Evolutionary conservation across 2,888 invertebrate species (phyloP).

Genomic region (Tachina grossa): DNA sequence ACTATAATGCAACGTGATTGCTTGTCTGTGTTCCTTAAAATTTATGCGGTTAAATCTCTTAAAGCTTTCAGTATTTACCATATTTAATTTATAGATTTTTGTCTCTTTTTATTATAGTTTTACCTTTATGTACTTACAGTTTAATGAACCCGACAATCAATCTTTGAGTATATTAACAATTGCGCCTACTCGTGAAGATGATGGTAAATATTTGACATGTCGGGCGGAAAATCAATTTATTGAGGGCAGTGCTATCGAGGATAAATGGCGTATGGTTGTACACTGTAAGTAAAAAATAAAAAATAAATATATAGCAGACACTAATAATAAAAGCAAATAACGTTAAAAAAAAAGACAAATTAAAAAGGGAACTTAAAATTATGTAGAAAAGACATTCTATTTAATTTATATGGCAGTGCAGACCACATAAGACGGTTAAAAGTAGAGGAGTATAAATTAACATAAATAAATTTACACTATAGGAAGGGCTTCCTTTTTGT

Average conservation of each 20-base stretch:
- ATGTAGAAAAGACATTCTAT: constrained; percentile 65
- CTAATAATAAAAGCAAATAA: constrained; percentile 52
- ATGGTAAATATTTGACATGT: constrained; percentile 94
- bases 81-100: background rate
- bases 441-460: constrained; percentile 67
- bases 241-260: constrained; percentile 91
- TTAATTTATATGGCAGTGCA: constrained; percentile 62
- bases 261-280: constrained; percentile 93
- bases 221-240: constrained; percentile 94
- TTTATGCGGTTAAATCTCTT: background rate
- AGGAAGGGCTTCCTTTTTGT: constrained; percentile 13
- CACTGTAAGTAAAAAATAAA: constrained; percentile 88
- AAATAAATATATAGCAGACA: constrained; percentile 40
- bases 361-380: constrained; percentile 34
- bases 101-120: constrained; percentile 13
- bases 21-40: constrained; percentile 3
- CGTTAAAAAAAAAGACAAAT: constrained; percentile 28
- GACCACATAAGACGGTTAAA: constrained; percentile 59
- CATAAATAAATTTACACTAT: constrained; percentile 69
- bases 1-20: constrained; percentile 40
- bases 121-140: constrained; percentile 84
- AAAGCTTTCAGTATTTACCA: background rate
- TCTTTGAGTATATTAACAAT: constrained; percentile 92
- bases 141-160: constrained; percentile 91
- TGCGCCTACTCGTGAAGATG: constrained; percentile 92